Evolutionary conservation across 2,888 invertebrate genomes (phyloP), one percentile per base, ranked within the genome.

Genomic region (Spisula subtruncata): DNA sequence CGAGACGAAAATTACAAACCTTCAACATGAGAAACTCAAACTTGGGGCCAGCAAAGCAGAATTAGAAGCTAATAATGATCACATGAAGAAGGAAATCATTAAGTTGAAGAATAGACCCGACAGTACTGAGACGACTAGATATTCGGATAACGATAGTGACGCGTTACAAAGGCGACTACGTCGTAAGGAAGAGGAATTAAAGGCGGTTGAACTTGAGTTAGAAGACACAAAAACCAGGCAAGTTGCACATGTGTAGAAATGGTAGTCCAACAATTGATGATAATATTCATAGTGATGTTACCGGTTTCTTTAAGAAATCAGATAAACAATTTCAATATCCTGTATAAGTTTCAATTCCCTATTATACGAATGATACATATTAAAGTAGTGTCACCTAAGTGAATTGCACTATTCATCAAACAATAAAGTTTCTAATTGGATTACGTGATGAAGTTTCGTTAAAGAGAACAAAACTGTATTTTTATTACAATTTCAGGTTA

Each of bases 211-310:
- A 32, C 29, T 29, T 29, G 81, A 81, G n/a, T 54, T 81, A 29
- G 81, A 81, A 10, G 81, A 81, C 12, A 81, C 81, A 14, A 81
- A 81, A 81, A 81, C 81, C 2, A 81, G 81, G 81, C 16, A 51
- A 10, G 12, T 51, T 51, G 51, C 51, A 51, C 1, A 71, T 71
- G 32, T 29, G 6, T 71, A 2, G 32, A 71, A 71, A 71, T 71
- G 6, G 2, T 41, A 41, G 41, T 41, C 41, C 41, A 5, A 8
- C 41, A 41, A 41, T 5, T 41, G 41, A 2, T 41, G 8, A 41
- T 41, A 5, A n/a, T n/a, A n/a, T n/a, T n/a, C n/a, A n/a, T n/a
- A n/a, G n/a, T n/a, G n/a, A n/a, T n/a, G n/a, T n/a, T n/a, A n/a
- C n/a, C n/a, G n/a, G n/a, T n/a, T n/a, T n/a, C n/a, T n/a, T n/a